phyloP scores from a whole-genome alignment of 2,113 vertebrate species.

The Thamnaconus septentrionalis region DNA sequence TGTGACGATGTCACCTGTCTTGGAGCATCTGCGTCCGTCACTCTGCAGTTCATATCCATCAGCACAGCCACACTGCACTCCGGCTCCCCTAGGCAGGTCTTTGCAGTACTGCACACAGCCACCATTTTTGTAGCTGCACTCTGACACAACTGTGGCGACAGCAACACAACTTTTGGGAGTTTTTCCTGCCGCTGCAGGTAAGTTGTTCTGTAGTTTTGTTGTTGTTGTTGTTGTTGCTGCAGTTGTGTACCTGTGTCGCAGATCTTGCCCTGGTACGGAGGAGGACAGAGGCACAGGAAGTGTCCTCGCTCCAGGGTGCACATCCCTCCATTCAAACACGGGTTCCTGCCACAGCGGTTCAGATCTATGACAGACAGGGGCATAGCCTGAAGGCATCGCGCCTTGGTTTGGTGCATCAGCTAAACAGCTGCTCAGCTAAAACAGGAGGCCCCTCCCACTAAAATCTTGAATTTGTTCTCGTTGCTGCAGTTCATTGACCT shows the following conservation, averaged over 20 bases:
- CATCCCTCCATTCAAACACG: conserved; percentile 54
- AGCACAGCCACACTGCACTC: conserved; percentile 59
- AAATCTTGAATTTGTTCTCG: too few relatives aligned
- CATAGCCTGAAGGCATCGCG: conserved; percentile 1
- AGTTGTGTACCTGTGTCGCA: conserved; percentile 43
- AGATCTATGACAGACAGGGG: conserved; percentile 37
- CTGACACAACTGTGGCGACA: conserved; percentile 25
- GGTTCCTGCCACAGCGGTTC: conserved; percentile 48
- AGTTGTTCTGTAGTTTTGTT: too few relatives aligned
- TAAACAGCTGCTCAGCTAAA: too few relatives aligned
- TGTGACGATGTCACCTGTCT: conserved; percentile 25
- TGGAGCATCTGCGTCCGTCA: conserved; percentile 41
- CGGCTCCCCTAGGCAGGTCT: conserved; percentile 42
- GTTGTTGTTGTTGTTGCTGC: too few relatives aligned
- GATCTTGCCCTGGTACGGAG: conserved; percentile 49
- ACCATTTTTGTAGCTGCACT: conserved; percentile 78
- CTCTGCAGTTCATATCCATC: conserved; percentile 49
- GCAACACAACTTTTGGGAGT: fast-evolving
- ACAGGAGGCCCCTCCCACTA: too few relatives aligned
- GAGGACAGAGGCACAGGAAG: conserved; percentile 61
- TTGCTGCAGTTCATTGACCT: too few relatives aligned
- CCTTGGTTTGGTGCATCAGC: too few relatives aligned
- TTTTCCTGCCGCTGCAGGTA: neutral
- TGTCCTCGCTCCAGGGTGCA: conserved; percentile 44
- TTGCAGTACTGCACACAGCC: conserved; percentile 80